Conservation (phyloP, 2,888 invertebrate species). For the Drosophila merina region DNA sequence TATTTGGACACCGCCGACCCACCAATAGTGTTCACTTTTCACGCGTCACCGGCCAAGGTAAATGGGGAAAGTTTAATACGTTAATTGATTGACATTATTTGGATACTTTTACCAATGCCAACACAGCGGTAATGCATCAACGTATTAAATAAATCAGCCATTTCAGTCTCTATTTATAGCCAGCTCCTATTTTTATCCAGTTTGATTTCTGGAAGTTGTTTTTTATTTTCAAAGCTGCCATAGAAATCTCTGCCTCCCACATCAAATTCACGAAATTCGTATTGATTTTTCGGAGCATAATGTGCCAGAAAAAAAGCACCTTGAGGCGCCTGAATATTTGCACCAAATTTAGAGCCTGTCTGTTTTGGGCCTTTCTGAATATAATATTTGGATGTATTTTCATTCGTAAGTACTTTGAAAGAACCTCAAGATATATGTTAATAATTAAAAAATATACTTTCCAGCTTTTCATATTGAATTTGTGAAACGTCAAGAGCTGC, state of each 20-base stretch:
- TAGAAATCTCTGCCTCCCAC: neutral
- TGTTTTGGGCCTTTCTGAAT: slow-evolving; percentile 20
- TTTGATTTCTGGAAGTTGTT: neutral
- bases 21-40: slow-evolving; percentile 24
- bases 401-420: slow-evolving; percentile 14
- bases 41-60: slow-evolving; percentile 21
- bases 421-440: neutral
- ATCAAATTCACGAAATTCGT: neutral
- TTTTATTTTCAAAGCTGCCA: neutral
- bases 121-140: slow-evolving; percentile 13
- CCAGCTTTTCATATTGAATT: neutral
- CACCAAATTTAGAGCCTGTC: slow-evolving; percentile 11
- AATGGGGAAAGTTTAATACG: slow-evolving; percentile 43
- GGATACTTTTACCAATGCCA: slow-evolving; percentile 34
- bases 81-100: slow-evolving; percentile 44
- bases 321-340: neutral
- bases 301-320: slow-evolving; percentile 1
- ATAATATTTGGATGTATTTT: neutral
- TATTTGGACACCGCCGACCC: slow-evolving; percentile 31
- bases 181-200: neutral
- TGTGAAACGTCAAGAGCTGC: neutral
- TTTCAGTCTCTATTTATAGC: neutral
- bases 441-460: neutral
- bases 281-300: neutral
- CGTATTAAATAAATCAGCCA: neutral